phyloP scores from a whole-genome alignment of 2,888 invertebrate genomes.

The Atrina japonica region DNA sequence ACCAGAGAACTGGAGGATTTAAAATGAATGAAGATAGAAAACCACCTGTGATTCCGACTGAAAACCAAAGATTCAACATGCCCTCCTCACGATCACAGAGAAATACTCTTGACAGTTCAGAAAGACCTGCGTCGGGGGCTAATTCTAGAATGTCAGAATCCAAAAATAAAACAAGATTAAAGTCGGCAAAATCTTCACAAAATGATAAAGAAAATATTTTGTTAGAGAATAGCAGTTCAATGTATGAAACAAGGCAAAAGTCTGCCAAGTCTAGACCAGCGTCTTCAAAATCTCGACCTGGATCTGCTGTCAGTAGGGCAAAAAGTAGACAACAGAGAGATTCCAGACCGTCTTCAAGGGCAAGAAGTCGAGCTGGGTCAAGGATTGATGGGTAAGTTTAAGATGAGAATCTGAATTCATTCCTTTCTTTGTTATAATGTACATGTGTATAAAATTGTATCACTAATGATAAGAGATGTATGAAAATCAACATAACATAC shows the following conservation, averaged over 20 bases:
- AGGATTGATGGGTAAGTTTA: constrained; percentile 54
- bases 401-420: too few relatives aligned
- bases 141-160: constrained; percentile 45
- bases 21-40: too few relatives aligned
- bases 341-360: constrained; percentile 55
- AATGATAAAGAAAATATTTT: not conserved
- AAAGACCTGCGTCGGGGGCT: constrained; percentile 26
- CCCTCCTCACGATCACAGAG: too few relatives aligned
- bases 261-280: constrained; percentile 50
- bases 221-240: too few relatives aligned
- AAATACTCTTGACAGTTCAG: too few relatives aligned
- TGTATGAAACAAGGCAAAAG: constrained; percentile 25
- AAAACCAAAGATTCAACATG: too few relatives aligned
- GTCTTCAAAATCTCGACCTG: constrained; percentile 51
- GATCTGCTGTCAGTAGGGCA: constrained; percentile 36
- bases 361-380: constrained; percentile 60
- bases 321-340: constrained; percentile 31
- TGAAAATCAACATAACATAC: too few relatives aligned
- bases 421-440: too few relatives aligned
- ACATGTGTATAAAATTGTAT: too few relatives aligned
- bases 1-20: too few relatives aligned
- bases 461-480: too few relatives aligned
- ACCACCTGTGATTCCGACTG: too few relatives aligned
- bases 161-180: constrained; percentile 26
- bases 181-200: not conserved